Base-by-base conservation (phyloP, 2,888 invertebrate species). In the Desoria tigrina region DNA sequence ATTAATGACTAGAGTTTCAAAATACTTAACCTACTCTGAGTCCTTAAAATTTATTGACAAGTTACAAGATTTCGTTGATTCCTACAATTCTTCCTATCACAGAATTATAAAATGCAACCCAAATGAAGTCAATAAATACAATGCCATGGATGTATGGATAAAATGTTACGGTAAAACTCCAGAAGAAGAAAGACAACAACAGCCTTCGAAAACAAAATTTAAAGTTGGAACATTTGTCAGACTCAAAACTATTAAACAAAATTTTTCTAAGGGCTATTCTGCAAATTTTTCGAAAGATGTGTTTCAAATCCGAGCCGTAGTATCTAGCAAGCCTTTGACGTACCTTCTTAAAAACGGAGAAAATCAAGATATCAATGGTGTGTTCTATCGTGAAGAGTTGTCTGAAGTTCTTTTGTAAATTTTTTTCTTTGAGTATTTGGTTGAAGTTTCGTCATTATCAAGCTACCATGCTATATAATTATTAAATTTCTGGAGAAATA, bases 101-200 rank as follows among this genome's bases (percentile, higher is more conserved):
- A 51, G 53, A 50, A 55, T 28, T 32, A 68, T 64, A 24, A 54
- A 61, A 51, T 42, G 42, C 23, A 23, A 42, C 0, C 71, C 68
- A 2, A 16, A 42, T 0, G 21, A 53, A 4, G 71, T 68, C 1
- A 63, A 53, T 21, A 28, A 18, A n/a, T 42, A 53, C 11, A 71
- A 63, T 45, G 50, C 60, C 42, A 58, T 50, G 26, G 50, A 66
- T 14, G 62, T 66, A 11, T 71, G 63, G 65, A 76, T 79, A 18
- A 7, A 11, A 11, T 32, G 32, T 32, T 32, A 32, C 32, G 32
- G 32, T 7, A 32, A 32, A 32, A 32, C 32, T 32, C 32, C 32
- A 11, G 32, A 32, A 32, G 32, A 32, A 32, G 32, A 32, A 32
- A 32, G 11, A 7, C 4, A 32, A 39, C 37, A 45, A 32, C 4